These are phyloP conservation scores for Diplodus puntazzo DNA, from an alignment of 2,797 vertebrate species.

Conservation along the genomic window DNA sequence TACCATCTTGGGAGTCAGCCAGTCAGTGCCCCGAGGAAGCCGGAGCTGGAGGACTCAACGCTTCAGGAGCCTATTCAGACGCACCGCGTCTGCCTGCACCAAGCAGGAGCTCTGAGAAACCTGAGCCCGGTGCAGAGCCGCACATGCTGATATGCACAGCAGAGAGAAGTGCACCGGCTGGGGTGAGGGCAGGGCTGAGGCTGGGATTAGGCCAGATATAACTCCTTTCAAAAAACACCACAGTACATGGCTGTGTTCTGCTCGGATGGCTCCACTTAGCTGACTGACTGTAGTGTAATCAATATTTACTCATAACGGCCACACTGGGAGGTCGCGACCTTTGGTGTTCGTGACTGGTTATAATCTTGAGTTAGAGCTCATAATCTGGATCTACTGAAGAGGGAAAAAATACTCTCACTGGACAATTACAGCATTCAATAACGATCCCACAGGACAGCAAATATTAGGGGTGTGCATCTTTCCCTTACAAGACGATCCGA, in stretches of 20 bases:
- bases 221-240: constrained; percentile 61
- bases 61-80: constrained; percentile 55
- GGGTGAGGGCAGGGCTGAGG: constrained; percentile 60
- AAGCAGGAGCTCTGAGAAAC: constrained; percentile 72
- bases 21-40: constrained; percentile 43
- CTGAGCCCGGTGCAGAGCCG: constrained; percentile 54
- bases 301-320: constrained; percentile 82
- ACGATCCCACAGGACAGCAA: constrained; percentile 10
- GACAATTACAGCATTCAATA: constrained; percentile 45
- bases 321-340: constrained; percentile 80
- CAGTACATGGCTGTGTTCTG: constrained; percentile 73
- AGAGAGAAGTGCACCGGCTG: constrained; percentile 63
- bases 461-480: neutral
- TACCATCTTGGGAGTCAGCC: constrained; percentile 45
- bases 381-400: constrained; percentile 54
- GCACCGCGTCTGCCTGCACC: constrained; percentile 52
- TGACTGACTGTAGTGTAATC: constrained; percentile 75
- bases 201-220: constrained; percentile 76
- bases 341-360: constrained; percentile 68
- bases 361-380: constrained; percentile 74
- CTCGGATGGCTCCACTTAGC: constrained; percentile 75
- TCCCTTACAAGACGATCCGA: too few species aligned
- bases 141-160: constrained; percentile 73
- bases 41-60: constrained; percentile 39
- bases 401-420: constrained; percentile 9